Percentiles rank a stretch among this genome's conserved stretches.
Conservation (phyloP, 2,888 invertebrate species). For the Serrognathus titanus region DNA sequence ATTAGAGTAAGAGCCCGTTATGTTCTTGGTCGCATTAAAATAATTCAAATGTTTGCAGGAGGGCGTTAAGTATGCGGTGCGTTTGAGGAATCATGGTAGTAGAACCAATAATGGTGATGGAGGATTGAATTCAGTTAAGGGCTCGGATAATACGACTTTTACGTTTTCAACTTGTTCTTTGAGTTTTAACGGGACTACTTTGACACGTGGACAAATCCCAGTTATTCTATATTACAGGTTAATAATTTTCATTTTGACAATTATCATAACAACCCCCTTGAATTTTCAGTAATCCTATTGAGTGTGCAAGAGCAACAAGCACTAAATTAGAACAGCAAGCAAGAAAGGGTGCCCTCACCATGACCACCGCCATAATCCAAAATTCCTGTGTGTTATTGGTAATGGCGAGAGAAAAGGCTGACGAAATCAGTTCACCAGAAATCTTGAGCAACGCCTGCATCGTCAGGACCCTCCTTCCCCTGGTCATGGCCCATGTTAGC, state of each 20-base stretch:
- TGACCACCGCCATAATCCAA: conserved; percentile 74
- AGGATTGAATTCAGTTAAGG: conserved; percentile 82
- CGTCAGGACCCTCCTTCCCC: conserved; percentile 74
- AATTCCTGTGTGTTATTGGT: conserved; percentile 73
- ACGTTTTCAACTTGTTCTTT: conserved; percentile 87
- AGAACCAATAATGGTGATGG: conserved; percentile 94
- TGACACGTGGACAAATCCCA: conserved; percentile 92
- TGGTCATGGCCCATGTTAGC: conserved; percentile 80
- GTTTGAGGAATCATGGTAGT: conserved; percentile 85
- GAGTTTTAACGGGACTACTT: conserved; percentile 95
- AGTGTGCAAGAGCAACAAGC: conserved; percentile 42
- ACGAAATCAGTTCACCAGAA: conserved; percentile 55
- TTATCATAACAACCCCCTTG: neutral
- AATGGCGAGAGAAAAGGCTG: conserved; percentile 69
- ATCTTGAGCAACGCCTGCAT: conserved; percentile 60
- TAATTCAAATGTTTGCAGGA: conserved; percentile 54
- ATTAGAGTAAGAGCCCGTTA: conserved; percentile 62
- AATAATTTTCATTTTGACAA: neutral
- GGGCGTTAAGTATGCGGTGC: conserved; percentile 82
- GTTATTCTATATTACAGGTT: conserved; percentile 83
- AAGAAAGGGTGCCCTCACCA: conserved; percentile 67
- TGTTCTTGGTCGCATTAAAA: neutral
- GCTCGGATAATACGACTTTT: conserved; percentile 89
- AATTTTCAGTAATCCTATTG: conserved; percentile 43
- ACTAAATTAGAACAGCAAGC: conserved; percentile 55